Base-by-base conservation (phyloP, 2,113 vertebrate genomes). In the Phylloscopus whistleri region DNA sequence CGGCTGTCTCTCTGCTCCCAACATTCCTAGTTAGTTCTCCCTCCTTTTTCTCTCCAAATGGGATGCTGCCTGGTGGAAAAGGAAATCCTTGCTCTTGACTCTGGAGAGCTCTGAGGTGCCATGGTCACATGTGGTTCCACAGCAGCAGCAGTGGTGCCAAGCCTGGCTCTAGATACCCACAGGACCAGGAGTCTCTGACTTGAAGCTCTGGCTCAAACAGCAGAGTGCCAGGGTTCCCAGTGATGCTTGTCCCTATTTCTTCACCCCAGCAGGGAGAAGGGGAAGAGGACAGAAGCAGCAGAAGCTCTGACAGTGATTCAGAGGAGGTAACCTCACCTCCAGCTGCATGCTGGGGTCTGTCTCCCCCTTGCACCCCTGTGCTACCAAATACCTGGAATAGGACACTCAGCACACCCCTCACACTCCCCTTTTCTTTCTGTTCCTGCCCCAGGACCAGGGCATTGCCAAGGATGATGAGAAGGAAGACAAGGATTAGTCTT, bases 301-400 rank as follows among this genome's bases (percentile, higher is more conserved):
- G 89, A 88, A 89, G 89, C 87, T 97, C 96, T 0, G 43, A 48
- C 49, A 93, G 83, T 0, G 39, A 60, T 35, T 67, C 5, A 2
- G 94, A 96, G 72, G 76, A 97, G 94, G 97, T 97, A 84, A 94
- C 44, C 7, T 11, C 48, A 27, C 15, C 41, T 9, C 9, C 39
- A 62, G n/a, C 68, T 73, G 63, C 0, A 1, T 23, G 31, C 58
- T 76, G 48, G 44, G 37, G 12, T 24, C 20, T 53, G 63, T 15
- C 41, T 80, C 7, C 7, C 49, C 53, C 27, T 9, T 9, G 58
- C 53, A 19, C 33, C 27, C 37, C 55, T 15, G 11, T 41, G 56
- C 51, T 58, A 1, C 9, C 14, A 17, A 33, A 59, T 13, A 39
- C 16, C 21, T 43, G 35, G n/a, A 13, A 19, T 0, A 2, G 31